A percentile compares a stretch with the other conserved stretches of the same genome.
phyloP scores from a whole-genome alignment of 2,113 vertebrate species.

The Tichodroma muraria region DNA sequence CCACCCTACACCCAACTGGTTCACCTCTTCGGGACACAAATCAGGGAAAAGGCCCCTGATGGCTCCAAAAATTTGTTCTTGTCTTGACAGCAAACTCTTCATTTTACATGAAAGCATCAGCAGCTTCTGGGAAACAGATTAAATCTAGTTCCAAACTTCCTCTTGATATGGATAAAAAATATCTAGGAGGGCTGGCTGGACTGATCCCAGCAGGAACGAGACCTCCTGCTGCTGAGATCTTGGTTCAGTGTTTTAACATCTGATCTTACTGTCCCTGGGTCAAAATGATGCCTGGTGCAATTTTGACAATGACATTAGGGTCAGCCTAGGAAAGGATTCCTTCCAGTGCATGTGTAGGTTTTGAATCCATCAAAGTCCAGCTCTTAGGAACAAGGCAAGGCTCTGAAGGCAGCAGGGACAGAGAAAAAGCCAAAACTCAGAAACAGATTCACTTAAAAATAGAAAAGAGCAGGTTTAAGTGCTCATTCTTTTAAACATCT shows the following conservation, averaged over 20 bases:
- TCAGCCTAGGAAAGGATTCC: background rate
- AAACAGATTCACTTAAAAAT: background rate
- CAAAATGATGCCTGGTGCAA: background rate
- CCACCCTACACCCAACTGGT: background rate
- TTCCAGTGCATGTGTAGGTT: background rate
- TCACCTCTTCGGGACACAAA: background rate
- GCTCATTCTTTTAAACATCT: background rate
- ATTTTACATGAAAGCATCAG: background rate
- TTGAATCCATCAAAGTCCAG: background rate
- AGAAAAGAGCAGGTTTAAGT: background rate
- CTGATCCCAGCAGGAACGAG: background rate
- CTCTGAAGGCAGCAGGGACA: background rate
- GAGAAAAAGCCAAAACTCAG: background rate
- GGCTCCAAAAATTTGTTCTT: background rate
- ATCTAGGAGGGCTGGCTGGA: background rate
- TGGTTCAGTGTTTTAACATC: constrained; percentile 27
- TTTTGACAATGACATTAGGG: background rate
- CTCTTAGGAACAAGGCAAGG: background rate
- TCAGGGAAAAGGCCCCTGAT: background rate
- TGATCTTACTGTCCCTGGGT: background rate
- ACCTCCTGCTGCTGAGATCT: constrained; percentile 24
- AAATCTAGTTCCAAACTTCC: background rate
- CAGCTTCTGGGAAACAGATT: constrained; percentile 14
- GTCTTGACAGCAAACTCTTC: background rate
- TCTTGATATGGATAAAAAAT: constrained; percentile 19